These are phyloP conservation scores for Galago senegalensis DNA, from an alignment of 2,797 vertebrate genomes.

Conservation along the genomic window DNA sequence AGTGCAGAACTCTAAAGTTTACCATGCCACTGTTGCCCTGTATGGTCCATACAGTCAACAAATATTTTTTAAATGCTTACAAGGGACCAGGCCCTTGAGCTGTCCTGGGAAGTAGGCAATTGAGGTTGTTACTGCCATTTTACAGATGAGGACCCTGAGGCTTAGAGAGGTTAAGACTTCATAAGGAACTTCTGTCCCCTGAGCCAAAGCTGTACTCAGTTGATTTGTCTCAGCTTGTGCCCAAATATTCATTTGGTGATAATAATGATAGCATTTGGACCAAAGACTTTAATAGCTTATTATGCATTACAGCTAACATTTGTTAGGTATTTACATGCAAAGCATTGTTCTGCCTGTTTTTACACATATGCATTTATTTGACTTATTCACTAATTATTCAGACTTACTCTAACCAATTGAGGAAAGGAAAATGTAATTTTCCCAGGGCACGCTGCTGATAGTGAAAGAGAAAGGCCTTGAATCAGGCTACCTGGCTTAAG, in stretches of 20 bases:
- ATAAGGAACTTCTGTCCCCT: background rate
- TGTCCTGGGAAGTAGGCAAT: background rate
- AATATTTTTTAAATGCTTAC: background rate
- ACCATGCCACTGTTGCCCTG: background rate
- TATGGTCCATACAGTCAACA: background rate
- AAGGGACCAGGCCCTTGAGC: background rate
- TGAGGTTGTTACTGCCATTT: background rate
- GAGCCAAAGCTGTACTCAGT: background rate
- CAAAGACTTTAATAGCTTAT: background rate
- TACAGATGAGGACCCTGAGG: background rate
- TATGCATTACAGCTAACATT: background rate
- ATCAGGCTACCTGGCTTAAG: background rate
- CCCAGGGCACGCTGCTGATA: background rate
- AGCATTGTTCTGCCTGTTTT: background rate
- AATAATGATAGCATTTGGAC: background rate
- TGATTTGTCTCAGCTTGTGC: background rate
- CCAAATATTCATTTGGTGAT: background rate
- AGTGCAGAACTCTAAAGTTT: background rate
- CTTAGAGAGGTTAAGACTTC: background rate
- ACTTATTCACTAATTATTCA: conserved; percentile 16
- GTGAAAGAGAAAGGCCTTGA: conserved; percentile 14
- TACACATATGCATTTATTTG: background rate
- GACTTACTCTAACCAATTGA: background rate
- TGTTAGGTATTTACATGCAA: background rate
- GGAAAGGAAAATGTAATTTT: background rate